Conservation (phyloP, 1,140 invertebrate genomes). For the Odontomachus brunneus region DNA sequence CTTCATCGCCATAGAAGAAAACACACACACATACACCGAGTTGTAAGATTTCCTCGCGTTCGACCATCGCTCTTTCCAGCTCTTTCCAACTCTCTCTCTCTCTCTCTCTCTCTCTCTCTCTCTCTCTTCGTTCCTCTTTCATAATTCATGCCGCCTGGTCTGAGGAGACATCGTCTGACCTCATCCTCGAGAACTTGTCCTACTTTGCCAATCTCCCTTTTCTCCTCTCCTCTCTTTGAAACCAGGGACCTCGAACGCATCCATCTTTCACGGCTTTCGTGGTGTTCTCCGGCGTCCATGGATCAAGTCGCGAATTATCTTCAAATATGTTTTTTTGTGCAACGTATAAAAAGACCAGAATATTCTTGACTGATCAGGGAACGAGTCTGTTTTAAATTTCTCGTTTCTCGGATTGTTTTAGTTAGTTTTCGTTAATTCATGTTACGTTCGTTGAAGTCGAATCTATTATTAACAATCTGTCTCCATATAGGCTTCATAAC, state of each 20-base stretch:
- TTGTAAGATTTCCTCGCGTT: background rate
- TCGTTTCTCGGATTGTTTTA: background rate
- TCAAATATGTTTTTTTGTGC: background rate
- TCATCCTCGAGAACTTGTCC: conserved; percentile 79
- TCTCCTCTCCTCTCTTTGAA: background rate
- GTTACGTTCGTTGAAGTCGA: no score
- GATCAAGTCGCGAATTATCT: background rate
- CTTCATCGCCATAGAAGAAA: background rate
- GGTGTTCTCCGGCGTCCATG: background rate
- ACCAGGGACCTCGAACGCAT: conserved; percentile 20
- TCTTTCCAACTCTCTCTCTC: no score
- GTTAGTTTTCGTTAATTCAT: no score
- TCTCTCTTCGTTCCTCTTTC: background rate
- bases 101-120: no score
- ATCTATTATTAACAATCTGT: no score
- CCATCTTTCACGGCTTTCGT: background rate
- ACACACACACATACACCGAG: background rate
- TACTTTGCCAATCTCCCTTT: conserved; percentile 70
- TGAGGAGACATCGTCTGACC: conserved; percentile 62
- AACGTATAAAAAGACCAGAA: background rate
- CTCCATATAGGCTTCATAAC: no score
- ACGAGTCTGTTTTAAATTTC: background rate
- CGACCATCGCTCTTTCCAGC: background rate
- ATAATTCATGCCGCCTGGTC: conserved; percentile 40
- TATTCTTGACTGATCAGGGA: background rate